Evolutionary conservation across 2,797 vertebrate genomes (phyloP), one percentile per base, ranked within the genome.

Genomic region (Pyrocephalus nanus): DNA sequence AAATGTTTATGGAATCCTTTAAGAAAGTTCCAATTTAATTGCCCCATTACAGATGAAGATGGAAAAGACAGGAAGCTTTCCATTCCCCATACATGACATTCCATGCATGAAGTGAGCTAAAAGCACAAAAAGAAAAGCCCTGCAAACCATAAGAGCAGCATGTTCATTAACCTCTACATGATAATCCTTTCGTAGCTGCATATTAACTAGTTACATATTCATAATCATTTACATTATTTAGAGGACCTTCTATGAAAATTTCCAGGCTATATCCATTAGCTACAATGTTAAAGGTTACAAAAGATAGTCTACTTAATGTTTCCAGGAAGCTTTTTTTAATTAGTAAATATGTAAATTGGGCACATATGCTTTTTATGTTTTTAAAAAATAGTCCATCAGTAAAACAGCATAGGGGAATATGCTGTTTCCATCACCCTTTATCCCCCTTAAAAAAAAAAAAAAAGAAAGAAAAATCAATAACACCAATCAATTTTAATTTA

Each of bases 151-250:
- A 97, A 97, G 98, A 97, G 97, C 98, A 97, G 97, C 94, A 81
- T 98, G 97, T 97, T 98, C 98, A 98, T 98, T 98, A 98, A 98
- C 98, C 98, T 98, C 98, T 96, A 97, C 98, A 97, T 95, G 97
- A 97, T 98, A 98, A 98, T 98, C 98, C 97, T 97, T 98, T 97
- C 94, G 0, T 97, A 97, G 98, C 98, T 98, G 98, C 98, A 98
- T 98, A 98, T 98, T 98, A 98, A 98, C 97, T 98, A 98, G 98
- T 98, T 98, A 98, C 98, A 98, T 97, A 98, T 98, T 98, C 98
- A 98, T 98, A 98, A 98, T 98, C 97, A 98, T 97, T 97, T 98
- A 98, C 98, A 98, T 98, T 98, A 98, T 98, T 98, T 98, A 98
- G 98, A 98, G 97, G 97, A 97, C 96, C 97, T 97, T 97, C 96